These are phyloP conservation scores for Pagetopsis macropterus DNA, from an alignment of 2,797 vertebrate genomes.

Conservation along the genomic window DNA sequence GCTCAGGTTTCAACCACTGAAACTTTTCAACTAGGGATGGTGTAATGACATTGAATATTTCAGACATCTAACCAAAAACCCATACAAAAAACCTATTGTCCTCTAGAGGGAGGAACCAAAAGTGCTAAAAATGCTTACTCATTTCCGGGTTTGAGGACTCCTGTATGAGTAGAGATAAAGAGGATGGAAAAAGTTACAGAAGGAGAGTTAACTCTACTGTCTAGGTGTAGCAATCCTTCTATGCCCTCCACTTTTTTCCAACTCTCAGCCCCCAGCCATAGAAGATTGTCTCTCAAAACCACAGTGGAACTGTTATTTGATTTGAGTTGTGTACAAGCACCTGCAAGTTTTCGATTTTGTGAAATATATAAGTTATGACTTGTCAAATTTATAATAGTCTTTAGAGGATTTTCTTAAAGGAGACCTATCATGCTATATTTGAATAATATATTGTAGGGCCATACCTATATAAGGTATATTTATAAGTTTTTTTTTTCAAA, in stretches of 20 bases:
- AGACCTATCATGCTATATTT: no score
- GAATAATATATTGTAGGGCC: no score
- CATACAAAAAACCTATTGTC: no score
- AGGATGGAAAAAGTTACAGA: conserved; percentile 5
- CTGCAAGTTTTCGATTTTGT: conserved; percentile 45
- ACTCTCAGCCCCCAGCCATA: conserved; percentile 5
- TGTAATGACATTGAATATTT: no score
- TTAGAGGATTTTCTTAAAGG: conserved; percentile 24
- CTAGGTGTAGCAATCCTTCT: conserved; percentile 33
- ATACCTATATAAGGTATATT: no score
- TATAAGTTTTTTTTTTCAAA: no score
- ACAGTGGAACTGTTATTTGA: conserved; percentile 24
- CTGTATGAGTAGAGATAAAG: conserved; percentile 9
- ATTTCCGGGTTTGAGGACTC: no score
- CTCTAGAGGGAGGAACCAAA: no score
- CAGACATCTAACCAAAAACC: no score
- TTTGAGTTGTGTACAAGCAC: conserved; percentile 41
- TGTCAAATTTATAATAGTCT: conserved; percentile 37
- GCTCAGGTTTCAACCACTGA: no score
- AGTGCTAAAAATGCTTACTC: no score
- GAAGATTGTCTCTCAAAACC: conserved; percentile 6
- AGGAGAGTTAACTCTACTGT: conserved; percentile 14
- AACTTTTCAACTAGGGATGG: no score
- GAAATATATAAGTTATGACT: conserved; percentile 43
- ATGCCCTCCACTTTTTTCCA: conserved; percentile 7